Evolutionary conservation across 2,797 vertebrate species (phyloP).

Genomic region (Ibycter americanus): DNA sequence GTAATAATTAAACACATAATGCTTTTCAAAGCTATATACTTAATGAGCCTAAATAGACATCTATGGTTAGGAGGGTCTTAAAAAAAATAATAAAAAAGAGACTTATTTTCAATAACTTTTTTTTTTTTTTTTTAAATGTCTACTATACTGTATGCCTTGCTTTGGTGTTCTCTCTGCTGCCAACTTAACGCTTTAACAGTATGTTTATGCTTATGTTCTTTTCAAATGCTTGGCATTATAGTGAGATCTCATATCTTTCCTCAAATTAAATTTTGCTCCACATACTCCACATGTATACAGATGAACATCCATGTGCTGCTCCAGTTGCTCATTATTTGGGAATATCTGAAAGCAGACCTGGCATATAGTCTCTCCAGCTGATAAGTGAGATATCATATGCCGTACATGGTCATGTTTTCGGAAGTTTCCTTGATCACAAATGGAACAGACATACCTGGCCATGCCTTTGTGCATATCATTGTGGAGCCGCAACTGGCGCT

Average conservation of each 20-base stretch:
- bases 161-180: constrained; percentile 80
- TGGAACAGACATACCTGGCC: constrained; percentile 96
- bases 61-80: constrained; percentile 73
- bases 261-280: constrained; percentile 97
- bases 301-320: constrained; percentile 98
- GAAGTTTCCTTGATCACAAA: constrained; percentile 98
- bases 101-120: constrained; percentile 44
- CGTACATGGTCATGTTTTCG: constrained; percentile 98
- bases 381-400: constrained; percentile 98
- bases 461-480: constrained; percentile 99
- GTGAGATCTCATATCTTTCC: constrained; percentile 98
- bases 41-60: constrained; percentile 78
- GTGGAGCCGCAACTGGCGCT: constrained; percentile 95
- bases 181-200: constrained; percentile 69
- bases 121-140: constrained; percentile 40
- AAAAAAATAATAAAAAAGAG: constrained; percentile 63
- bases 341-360: constrained; percentile 99
- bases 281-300: constrained; percentile 98
- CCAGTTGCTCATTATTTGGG: constrained; percentile 91
- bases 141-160: constrained; percentile 76
- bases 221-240: constrained; percentile 96
- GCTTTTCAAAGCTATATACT: constrained; percentile 76
- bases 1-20: constrained; percentile 76
- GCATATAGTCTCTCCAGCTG: constrained; percentile 96
- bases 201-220: constrained; percentile 77